Evolutionary conservation across 2,113 vertebrate genomes (phyloP).

Genomic region (Carassius auratus): DNA sequence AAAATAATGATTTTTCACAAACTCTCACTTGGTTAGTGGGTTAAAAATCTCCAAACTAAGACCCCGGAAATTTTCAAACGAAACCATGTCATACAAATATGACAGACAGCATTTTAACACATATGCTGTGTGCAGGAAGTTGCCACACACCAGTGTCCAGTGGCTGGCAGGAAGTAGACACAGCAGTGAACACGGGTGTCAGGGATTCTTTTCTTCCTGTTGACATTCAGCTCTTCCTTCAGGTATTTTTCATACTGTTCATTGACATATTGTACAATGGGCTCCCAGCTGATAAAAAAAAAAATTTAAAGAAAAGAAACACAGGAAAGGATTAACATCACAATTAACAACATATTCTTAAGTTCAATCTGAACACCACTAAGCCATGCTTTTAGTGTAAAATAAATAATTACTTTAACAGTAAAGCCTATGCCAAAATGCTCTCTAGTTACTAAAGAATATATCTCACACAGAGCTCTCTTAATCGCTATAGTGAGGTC

Average conservation of each 20-base stretch:
- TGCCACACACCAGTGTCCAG: conserved; percentile 87
- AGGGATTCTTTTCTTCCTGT: conserved; percentile 88
- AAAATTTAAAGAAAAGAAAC: background rate
- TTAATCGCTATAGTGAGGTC: background rate
- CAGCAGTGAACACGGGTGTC: conserved; percentile 93
- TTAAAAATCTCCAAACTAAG: background rate
- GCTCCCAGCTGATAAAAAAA: conserved; percentile 85
- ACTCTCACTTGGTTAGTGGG: background rate
- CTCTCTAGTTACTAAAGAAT: background rate
- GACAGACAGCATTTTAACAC: background rate
- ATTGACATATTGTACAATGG: conserved; percentile 88
- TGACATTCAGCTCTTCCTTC: conserved; percentile 89
- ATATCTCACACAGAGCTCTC: background rate
- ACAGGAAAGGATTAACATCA: background rate
- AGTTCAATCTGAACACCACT: too few species aligned
- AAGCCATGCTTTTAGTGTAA: background rate
- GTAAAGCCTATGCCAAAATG: too few species aligned
- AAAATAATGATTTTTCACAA: background rate
- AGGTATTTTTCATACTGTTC: conserved; percentile 94
- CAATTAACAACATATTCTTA: background rate
- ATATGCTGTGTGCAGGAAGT: background rate
- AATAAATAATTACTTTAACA: too few species aligned
- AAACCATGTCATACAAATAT: conserved; percentile 8
- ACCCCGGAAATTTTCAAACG: background rate
- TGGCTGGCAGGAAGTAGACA: conserved; percentile 91